phyloP scores from a whole-genome alignment of 2,888 invertebrate species.

The Malthinus flaveolus region DNA sequence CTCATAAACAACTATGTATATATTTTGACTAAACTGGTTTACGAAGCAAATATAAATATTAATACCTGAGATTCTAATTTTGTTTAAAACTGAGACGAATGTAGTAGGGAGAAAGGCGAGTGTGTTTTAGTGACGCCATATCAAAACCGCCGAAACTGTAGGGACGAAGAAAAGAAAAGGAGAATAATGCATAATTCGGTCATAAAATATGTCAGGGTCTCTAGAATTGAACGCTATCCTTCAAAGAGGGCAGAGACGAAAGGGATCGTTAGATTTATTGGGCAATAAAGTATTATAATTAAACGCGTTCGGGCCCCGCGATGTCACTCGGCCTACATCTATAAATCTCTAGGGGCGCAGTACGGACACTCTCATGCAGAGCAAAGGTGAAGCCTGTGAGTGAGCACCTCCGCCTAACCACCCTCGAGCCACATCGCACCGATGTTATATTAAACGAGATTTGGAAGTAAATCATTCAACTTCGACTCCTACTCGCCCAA shows the following conservation, averaged over 20 bases:
- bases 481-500: constrained; percentile 16
- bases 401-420: constrained; percentile 33
- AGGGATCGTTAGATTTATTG: constrained; percentile 67
- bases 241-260: constrained; percentile 58
- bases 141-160: constrained; percentile 17
- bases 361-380: constrained; percentile 64
- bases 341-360: constrained; percentile 57
- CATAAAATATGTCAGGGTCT: constrained; percentile 68
- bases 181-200: constrained; percentile 65
- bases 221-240: constrained; percentile 72
- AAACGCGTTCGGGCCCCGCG: constrained; percentile 63
- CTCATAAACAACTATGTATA: constrained; percentile 6
- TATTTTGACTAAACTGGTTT: constrained; percentile 6
- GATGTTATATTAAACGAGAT: constrained; percentile 40
- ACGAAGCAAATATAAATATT: constrained; percentile 3
- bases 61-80: constrained; percentile 3
- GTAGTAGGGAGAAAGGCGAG: background rate
- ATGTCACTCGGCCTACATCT: constrained; percentile 58
- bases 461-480: constrained; percentile 38
- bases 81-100: constrained; percentile 1
- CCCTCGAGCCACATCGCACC: constrained; percentile 34
- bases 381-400: constrained; percentile 55
- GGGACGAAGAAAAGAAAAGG: constrained; percentile 39
- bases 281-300: constrained; percentile 81
- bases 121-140: constrained; percentile 4